Percentiles rank a stretch among this genome's conserved stretches.
These are phyloP conservation scores for Balearica regulorum DNA, from an alignment of 2,797 vertebrate species.

Conservation along the genomic window DNA sequence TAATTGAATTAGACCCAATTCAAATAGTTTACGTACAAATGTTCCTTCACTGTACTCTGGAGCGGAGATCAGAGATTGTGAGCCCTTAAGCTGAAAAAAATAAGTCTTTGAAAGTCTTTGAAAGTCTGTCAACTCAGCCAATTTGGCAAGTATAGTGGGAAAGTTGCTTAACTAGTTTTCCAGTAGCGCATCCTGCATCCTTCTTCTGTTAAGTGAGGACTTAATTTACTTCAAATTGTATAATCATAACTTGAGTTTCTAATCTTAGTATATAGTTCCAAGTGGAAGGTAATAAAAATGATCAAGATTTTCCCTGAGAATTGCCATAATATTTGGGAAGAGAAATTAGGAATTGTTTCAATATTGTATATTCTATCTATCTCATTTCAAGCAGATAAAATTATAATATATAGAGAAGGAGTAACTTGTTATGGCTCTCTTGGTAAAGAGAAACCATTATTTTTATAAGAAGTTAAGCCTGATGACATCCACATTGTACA, in stretches of 20 bases:
- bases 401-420: neutral
- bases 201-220: neutral
- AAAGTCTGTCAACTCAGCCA: slow-evolving; percentile 24
- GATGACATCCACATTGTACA: neutral
- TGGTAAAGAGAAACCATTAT: neutral
- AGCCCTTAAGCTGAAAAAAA: slow-evolving; percentile 47
- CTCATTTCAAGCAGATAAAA: neutral
- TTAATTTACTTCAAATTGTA: neutral
- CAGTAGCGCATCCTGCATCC: neutral
- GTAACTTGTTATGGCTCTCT: neutral
- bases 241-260: neutral
- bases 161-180: slow-evolving; percentile 27
- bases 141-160: slow-evolving; percentile 50
- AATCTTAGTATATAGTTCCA: neutral
- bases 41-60: neutral
- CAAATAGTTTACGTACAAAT: slow-evolving; percentile 2
- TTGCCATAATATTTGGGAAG: neutral
- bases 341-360: neutral
- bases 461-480: neutral
- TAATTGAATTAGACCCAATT: slow-evolving; percentile 48
- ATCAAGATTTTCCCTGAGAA: neutral
- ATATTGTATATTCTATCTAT: neutral
- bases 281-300: neutral
- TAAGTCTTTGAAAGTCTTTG: slow-evolving; percentile 12
- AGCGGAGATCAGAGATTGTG: slow-evolving; percentile 23